Evolutionary conservation across 1,140 invertebrate genomes (phyloP).

Genomic region (Nomia melanderi): DNA sequence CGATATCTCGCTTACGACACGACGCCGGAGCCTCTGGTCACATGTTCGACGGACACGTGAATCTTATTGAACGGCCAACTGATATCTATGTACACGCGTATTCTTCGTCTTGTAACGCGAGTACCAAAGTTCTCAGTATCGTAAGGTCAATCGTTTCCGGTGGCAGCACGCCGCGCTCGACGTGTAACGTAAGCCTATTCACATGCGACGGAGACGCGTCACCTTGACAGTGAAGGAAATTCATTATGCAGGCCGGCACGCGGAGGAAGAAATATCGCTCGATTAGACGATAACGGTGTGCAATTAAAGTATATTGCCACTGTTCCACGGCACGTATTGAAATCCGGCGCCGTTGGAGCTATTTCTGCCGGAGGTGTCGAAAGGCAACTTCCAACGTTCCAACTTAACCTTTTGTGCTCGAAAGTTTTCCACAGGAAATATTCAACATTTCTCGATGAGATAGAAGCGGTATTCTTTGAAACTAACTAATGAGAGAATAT

Average conservation of each 20-base stretch:
- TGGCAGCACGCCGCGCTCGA: background rate
- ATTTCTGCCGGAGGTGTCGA: too few relatives aligned
- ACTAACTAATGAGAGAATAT: too few relatives aligned
- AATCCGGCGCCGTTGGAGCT: background rate
- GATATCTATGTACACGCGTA: background rate
- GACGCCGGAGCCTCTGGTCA: background rate
- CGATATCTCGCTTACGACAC: slow-evolving; percentile 3
- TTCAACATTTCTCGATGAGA: too few relatives aligned
- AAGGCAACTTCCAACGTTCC: too few relatives aligned
- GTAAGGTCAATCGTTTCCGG: slow-evolving; percentile 42
- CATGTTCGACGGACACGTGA: slow-evolving; percentile 31
- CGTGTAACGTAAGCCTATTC: slow-evolving; percentile 12
- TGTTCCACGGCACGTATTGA: background rate
- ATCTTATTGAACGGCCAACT: slow-evolving; percentile 47
- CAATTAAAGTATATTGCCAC: background rate
- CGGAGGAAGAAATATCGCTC: background rate
- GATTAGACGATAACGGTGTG: slow-evolving; percentile 9
- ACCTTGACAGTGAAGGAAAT: slow-evolving; percentile 37
- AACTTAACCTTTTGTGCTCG: too few relatives aligned
- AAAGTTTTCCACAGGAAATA: too few relatives aligned
- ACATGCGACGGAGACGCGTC: background rate
- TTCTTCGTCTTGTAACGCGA: slow-evolving; percentile 27
- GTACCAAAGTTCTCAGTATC: slow-evolving; percentile 31
- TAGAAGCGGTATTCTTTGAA: too few relatives aligned
- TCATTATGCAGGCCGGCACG: slow-evolving; percentile 16